Evolutionary conservation across 2,113 vertebrate genomes (phyloP).

Genomic region (Sorex fumeus): DNA sequence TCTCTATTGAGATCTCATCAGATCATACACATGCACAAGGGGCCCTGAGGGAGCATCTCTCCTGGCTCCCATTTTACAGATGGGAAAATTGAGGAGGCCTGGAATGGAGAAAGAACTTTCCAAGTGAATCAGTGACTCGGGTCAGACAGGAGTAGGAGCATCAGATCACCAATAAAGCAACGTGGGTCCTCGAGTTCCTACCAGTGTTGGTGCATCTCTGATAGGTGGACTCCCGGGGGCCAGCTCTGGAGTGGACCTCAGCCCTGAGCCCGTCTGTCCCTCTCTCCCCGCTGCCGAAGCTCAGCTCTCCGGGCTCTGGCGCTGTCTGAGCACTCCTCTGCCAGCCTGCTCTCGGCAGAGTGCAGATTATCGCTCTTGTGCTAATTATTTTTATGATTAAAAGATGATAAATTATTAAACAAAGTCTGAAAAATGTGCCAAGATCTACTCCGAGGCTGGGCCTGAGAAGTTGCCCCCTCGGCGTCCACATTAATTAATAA

Average conservation of each 20-base stretch:
- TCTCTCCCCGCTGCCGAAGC: conserved; percentile 34
- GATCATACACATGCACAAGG: not conserved
- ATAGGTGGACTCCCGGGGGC: not conserved
- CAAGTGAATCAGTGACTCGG: not conserved
- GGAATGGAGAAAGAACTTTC: not conserved
- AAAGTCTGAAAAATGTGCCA: conserved; percentile 85
- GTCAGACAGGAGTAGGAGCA: not conserved
- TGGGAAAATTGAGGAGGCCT: conserved; percentile 49
- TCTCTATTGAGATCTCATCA: not conserved
- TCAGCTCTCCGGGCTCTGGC: conserved; percentile 59
- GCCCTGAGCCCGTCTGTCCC: not conserved
- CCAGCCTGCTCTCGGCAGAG: conserved; percentile 76
- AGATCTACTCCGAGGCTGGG: conserved; percentile 83
- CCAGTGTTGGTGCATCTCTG: not conserved
- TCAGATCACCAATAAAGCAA: not conserved
- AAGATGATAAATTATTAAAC: conserved; percentile 88
- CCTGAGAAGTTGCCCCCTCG: conserved; percentile 81
- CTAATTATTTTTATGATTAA: conserved; percentile 88
- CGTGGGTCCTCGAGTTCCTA: fast-evolving
- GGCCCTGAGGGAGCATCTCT: not conserved
- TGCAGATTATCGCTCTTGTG: conserved; percentile 81
- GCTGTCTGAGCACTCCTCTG: conserved; percentile 61
- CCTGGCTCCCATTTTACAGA: conserved; percentile 51
- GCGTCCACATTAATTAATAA: conserved; percentile 84
- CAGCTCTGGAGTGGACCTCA: not conserved